A percentile compares a stretch with the other conserved stretches of the same genome.
Evolutionary conservation across 2,797 vertebrate genomes (phyloP).

Genomic region (Micromesistius poutassou): DNA sequence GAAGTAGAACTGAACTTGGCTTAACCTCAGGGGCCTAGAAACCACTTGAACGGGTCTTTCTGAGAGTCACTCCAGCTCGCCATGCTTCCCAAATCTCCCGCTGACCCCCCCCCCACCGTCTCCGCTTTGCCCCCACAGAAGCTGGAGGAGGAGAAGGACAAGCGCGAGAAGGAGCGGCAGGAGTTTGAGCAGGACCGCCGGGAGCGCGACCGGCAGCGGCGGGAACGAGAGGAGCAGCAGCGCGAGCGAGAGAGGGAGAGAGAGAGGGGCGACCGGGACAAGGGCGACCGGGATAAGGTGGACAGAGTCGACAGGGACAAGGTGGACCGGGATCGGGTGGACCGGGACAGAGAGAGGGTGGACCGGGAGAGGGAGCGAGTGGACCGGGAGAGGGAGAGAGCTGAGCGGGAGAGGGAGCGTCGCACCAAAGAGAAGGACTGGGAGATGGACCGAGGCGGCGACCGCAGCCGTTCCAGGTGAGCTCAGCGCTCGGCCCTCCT

Average conservation of each 20-base stretch:
- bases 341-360: slow-evolving; percentile 73
- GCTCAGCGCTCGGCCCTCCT: not conserved
- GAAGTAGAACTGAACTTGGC: not conserved
- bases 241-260: slow-evolving; percentile 66
- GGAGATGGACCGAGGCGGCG: slow-evolving; percentile 67
- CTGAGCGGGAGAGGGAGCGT: slow-evolving; percentile 68
- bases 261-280: slow-evolving; percentile 67
- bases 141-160: slow-evolving; percentile 96
- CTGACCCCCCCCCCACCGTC: slow-evolving; percentile 24
- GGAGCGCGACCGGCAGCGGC: slow-evolving; percentile 67
- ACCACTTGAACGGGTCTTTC: slow-evolving; percentile 27
- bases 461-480: slow-evolving; percentile 88
- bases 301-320: slow-evolving; percentile 70
- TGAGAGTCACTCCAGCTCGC: slow-evolving; percentile 55
- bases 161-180: slow-evolving; percentile 89
- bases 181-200: slow-evolving; percentile 81
- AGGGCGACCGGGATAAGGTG: not conserved
- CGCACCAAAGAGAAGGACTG: slow-evolving; percentile 78
- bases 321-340: slow-evolving; percentile 75
- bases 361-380: slow-evolving; percentile 76
- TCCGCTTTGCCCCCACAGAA: slow-evolving; percentile 91
- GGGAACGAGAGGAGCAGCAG: slow-evolving; percentile 63
- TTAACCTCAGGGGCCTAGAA: slow-evolving; percentile 61
- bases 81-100: slow-evolving; percentile 7
- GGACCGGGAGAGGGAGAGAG: slow-evolving; percentile 76